These are phyloP conservation scores for Heterohyrax brucei DNA, from an alignment of 2,797 vertebrate genomes.

Conservation along the genomic window DNA sequence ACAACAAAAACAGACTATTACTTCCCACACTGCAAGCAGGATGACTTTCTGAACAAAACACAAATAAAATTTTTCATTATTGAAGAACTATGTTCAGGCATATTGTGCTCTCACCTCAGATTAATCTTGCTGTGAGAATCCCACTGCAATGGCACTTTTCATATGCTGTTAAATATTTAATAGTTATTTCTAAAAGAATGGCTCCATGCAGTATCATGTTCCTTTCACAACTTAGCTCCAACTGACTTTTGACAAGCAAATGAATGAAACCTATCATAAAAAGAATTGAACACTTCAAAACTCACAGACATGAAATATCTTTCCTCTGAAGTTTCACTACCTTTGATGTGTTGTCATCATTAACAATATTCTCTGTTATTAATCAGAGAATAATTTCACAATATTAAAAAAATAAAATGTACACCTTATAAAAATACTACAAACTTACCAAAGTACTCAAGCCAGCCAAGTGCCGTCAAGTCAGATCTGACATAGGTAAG, in stretches of 20 bases:
- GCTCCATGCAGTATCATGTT: neutral
- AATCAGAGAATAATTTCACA: neutral
- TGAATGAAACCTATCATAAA: conserved; percentile 69
- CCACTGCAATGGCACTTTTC: conserved; percentile 33
- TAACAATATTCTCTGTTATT: neutral
- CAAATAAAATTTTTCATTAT: conserved; percentile 26
- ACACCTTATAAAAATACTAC: neutral
- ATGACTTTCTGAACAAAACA: conserved; percentile 57
- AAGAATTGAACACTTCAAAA: conserved; percentile 56
- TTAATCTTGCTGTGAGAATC: conserved; percentile 61
- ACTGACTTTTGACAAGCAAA: conserved; percentile 77
- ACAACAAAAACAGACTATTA: neutral
- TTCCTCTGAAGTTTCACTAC: neutral
- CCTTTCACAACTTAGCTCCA: conserved; percentile 65
- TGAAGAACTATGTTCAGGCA: conserved; percentile 5
- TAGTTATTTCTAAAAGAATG: conserved; percentile 63
- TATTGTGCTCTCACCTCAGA: conserved; percentile 61
- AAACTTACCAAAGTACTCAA: neutral
- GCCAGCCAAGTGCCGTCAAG: too few relatives aligned
- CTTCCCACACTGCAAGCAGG: neutral
- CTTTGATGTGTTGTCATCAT: neutral
- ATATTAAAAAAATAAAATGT: neutral
- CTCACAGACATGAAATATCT: neutral
- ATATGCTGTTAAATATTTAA: conserved; percentile 79
- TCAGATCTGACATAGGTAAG: neutral